These are phyloP conservation scores for Elgaria multicarinata DNA, from an alignment of 2,113 vertebrate species.

Conservation along the genomic window DNA sequence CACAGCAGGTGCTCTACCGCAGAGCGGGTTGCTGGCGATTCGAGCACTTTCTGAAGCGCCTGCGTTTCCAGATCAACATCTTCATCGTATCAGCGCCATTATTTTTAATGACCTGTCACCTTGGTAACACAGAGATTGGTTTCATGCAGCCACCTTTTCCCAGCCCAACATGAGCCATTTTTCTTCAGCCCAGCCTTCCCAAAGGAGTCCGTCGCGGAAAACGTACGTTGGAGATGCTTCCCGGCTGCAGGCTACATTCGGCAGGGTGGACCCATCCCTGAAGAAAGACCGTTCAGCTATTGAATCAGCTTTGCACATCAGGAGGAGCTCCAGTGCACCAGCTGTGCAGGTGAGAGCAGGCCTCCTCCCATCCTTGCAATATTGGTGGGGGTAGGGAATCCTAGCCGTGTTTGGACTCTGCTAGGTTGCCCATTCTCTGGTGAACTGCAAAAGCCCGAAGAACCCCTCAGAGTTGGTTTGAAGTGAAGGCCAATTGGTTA, in stretches of 20 bases:
- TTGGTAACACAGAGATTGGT: neutral
- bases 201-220: slow-evolving; percentile 26
- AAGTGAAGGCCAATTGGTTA: neutral
- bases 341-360: neutral
- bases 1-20: no score
- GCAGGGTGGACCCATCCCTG: slow-evolving; percentile 50
- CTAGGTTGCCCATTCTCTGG: neutral
- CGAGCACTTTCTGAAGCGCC: neutral
- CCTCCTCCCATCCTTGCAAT: neutral
- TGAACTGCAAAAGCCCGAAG: neutral
- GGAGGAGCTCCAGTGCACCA: slow-evolving; percentile 36
- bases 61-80: neutral
- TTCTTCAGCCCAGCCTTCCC: slow-evolving; percentile 35
- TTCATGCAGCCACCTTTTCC: slow-evolving; percentile 47
- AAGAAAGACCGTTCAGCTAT: slow-evolving; percentile 64
- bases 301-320: slow-evolving; percentile 34
- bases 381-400: neutral
- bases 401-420: neutral
- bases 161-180: slow-evolving; percentile 23
- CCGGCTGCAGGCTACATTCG: slow-evolving; percentile 45
- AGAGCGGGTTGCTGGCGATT: neutral
- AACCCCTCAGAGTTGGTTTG: neutral
- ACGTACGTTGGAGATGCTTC: slow-evolving; percentile 31
- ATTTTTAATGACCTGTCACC: neutral
- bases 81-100: neutral